A percentile compares a stretch with the other conserved stretches of the same genome.
Evolutionary conservation across 92 coral and sea anemone genomes (phyloP).

Genomic region (Blastomussa wellsi): DNA sequence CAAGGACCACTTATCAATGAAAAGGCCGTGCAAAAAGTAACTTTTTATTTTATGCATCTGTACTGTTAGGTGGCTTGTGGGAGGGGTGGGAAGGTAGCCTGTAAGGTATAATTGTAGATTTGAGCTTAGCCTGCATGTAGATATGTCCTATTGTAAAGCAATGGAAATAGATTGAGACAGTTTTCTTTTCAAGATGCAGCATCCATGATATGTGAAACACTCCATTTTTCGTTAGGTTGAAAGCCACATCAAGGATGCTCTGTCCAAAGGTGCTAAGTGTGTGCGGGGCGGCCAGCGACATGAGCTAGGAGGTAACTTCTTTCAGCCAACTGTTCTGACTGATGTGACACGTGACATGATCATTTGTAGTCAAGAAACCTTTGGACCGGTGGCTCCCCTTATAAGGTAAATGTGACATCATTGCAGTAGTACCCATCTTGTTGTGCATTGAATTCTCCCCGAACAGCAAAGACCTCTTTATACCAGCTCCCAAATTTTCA

Average conservation of each 20-base stretch:
- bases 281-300: conserved; percentile 92
- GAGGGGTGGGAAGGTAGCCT: too few relatives aligned
- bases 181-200: too few relatives aligned
- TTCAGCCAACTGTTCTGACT: conserved; percentile 87
- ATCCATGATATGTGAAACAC: background rate
- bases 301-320: conserved; percentile 80
- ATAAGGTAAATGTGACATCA: conserved; percentile 62
- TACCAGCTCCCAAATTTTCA: too few relatives aligned
- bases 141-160: too few relatives aligned
- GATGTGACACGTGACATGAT: conserved; percentile 91
- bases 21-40: conserved; percentile 84
- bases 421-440: background rate
- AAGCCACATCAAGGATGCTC: conserved; percentile 88
- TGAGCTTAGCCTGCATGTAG: too few relatives aligned
- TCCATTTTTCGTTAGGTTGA: conserved; percentile 65
- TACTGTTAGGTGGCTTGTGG: too few relatives aligned
- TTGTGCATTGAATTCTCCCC: too few relatives aligned
- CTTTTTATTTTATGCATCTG: too few relatives aligned
- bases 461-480: too few relatives aligned
- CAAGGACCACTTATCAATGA: conserved; percentile 96
- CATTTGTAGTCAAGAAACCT: conserved; percentile 89
- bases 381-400: conserved; percentile 97
- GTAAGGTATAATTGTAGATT: too few relatives aligned
- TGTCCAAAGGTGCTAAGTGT: conserved; percentile 83
- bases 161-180: too few relatives aligned